phyloP scores from a whole-genome alignment of 2,113 vertebrate genomes.

The Rhagologus leucostigma region DNA sequence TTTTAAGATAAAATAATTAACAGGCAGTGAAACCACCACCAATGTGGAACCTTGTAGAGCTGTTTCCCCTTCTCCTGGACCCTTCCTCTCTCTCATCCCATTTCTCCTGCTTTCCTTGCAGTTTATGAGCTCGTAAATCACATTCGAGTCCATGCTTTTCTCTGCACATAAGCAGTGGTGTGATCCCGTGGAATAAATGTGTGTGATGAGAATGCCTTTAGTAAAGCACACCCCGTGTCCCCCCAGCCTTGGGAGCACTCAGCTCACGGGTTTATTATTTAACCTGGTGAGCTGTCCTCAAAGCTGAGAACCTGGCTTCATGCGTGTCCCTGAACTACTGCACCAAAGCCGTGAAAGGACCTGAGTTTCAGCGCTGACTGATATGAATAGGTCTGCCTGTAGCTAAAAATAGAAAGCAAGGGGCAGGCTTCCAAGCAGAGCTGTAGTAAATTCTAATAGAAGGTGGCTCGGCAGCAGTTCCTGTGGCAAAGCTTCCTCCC shows the following conservation, averaged over 20 bases:
- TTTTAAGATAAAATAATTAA: slow-evolving; percentile 5
- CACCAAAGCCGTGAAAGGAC: neutral
- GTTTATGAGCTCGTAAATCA: neutral
- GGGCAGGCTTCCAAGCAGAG: slow-evolving; percentile 43
- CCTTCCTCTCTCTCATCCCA: neutral
- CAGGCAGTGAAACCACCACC: neutral
- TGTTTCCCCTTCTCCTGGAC: neutral
- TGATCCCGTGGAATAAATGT: neutral
- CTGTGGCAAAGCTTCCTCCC: neutral
- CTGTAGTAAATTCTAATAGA: slow-evolving; percentile 27
- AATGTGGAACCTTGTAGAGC: neutral
- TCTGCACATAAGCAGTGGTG: neutral
- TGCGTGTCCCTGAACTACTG: neutral
- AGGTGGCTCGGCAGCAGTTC: slow-evolving; percentile 6
- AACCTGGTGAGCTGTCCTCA: neutral
- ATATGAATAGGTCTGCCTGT: slow-evolving; percentile 38
- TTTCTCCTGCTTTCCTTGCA: neutral
- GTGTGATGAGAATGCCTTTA: neutral
- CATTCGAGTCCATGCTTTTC: neutral
- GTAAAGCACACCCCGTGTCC: neutral
- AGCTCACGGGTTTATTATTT: neutral
- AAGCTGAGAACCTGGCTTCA: neutral
- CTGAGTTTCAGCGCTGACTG: neutral
- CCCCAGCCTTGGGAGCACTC: neutral
- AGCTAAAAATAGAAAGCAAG: slow-evolving; percentile 34